Evolutionary conservation across 2,888 invertebrate genomes (phyloP).

Genomic region (Harmothoe impar): DNA sequence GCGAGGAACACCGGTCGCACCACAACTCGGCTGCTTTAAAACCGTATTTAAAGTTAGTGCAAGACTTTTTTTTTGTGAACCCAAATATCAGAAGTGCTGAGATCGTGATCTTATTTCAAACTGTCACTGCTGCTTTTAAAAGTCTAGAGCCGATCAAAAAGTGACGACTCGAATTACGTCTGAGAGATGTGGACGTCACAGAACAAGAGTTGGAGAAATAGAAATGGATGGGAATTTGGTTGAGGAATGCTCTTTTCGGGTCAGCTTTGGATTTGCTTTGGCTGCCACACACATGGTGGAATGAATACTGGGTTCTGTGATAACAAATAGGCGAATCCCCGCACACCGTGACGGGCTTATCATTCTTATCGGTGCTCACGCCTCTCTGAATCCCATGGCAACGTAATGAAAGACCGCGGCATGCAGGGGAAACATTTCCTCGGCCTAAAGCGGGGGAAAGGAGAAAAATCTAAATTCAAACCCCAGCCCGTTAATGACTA

Average conservation of each 20-base stretch:
- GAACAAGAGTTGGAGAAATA: neutral
- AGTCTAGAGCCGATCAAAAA: neutral
- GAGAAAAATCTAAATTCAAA: slow-evolving; percentile 3
- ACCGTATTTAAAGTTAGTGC: neutral
- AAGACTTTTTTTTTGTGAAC: neutral
- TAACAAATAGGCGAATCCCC: neutral
- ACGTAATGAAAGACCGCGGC: neutral
- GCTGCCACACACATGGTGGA: neutral
- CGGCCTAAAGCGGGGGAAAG: neutral
- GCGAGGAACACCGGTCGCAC: too few species aligned
- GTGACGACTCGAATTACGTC: neutral
- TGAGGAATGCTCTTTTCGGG: slow-evolving; percentile 10
- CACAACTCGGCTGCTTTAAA: too few species aligned
- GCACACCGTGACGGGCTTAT: neutral
- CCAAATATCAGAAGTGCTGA: neutral
- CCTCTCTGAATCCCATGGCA: neutral
- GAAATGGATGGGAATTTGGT: neutral
- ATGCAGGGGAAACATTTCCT: slow-evolving; percentile 1
- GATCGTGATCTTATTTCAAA: neutral
- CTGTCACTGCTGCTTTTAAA: neutral
- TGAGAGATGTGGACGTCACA: neutral
- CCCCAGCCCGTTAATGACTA: slow-evolving; percentile 19
- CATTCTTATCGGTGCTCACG: slow-evolving; percentile 35
- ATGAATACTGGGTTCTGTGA: neutral
- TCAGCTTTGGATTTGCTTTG: neutral